phyloP scores from a whole-genome alignment of 2,888 invertebrate species.

The Chironomus tentans region DNA sequence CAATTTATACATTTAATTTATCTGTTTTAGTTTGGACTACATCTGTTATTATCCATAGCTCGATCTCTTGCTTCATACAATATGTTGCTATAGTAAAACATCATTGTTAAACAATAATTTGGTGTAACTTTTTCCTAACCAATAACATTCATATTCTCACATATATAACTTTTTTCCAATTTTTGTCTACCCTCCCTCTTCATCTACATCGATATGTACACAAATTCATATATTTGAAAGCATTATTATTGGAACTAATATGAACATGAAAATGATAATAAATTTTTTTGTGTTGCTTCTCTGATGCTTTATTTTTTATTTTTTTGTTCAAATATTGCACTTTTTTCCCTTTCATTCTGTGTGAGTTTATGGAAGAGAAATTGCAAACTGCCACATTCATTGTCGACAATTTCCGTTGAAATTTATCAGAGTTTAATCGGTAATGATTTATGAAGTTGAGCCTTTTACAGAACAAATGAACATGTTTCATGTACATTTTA shows the following conservation, averaged over 20 bases:
- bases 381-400: slow-evolving; percentile 17
- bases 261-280: background rate
- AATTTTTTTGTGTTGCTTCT: background rate
- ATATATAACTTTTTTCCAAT: background rate
- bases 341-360: background rate
- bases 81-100: background rate
- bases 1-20: background rate
- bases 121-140: background rate
- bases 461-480: background rate
- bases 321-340: background rate
- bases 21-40: background rate
- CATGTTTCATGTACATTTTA: too few species aligned
- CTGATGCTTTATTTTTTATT: background rate
- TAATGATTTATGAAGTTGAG: slow-evolving; percentile 17
- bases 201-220: too few species aligned
- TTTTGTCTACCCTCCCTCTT: too few species aligned
- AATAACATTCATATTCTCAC: background rate
- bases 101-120: slow-evolving; percentile 22
- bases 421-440: slow-evolving; percentile 14
- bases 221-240: too few species aligned
- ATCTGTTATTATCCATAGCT: background rate
- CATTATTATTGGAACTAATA: background rate
- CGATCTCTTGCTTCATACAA: background rate
- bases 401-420: slow-evolving; percentile 23
- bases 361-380: background rate